Base-by-base conservation (phyloP, 2,113 vertebrate species). In the Aplodontia rufa region DNA sequence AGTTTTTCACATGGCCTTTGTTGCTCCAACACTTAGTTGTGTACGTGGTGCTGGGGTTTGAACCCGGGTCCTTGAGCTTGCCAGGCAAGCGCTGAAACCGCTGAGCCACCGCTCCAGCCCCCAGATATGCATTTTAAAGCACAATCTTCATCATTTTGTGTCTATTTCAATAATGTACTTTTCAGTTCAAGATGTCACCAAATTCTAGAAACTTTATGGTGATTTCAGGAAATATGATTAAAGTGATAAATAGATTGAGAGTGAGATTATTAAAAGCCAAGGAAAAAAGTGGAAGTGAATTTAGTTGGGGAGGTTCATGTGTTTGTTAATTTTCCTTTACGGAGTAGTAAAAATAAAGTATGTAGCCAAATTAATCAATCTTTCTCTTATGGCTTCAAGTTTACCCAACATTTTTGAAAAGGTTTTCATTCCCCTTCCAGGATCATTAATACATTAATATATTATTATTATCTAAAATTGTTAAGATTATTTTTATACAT, bases 191-290 rank as follows among this genome's bases (percentile, higher is more conserved):
- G 71, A 10, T 47, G 4, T 78, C 30, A 71, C 10, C 75, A 68
- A 55, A 79, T 79, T 92, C 9, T 51, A 76, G 35, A 82, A 76
- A 4, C 8, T 42, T 87, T 62, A 76, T 28, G 79, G 53, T 60
- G n/a, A 90, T 79, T 93, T 79, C 16, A 53, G n/a, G 32, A 91
- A 37, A 92, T 94, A 60, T 49, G 3, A 53, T 66, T 92, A 49
- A 60, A 58, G 19, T 58, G 49, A 66, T 84, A 37, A 88, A 28
- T 60, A 58, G 30, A 68, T 79, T 83, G 47, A 89, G 86, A 47
- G 40, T 60, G 19, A 71, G 60, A 30, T 66, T 89, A 40, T 88
- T 42, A 68, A 13, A 85, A n/a, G n/a, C 40, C 20, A 37, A 53
- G 32, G 30, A 60, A 35, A 91, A 90, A 94, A 83, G 3, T 19